phyloP scores from a whole-genome alignment of 2,797 vertebrate species.

The Artibeus lituratus region DNA sequence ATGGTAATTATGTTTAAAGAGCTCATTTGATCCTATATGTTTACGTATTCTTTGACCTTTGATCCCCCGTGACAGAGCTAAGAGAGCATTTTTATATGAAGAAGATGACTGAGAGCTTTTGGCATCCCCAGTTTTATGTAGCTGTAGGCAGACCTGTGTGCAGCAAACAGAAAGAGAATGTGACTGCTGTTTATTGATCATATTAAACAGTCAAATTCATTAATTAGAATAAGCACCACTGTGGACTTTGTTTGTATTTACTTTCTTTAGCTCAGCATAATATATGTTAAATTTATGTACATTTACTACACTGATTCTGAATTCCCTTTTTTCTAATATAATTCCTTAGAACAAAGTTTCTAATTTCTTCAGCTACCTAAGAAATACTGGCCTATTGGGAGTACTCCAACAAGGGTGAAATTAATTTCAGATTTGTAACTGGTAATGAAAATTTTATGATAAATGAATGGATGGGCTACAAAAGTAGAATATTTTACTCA shows the following conservation, averaged over 20 bases:
- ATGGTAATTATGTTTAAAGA: neutral
- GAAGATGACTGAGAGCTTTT: neutral
- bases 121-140: neutral
- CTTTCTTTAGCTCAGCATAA: neutral
- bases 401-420: neutral
- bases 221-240: neutral
- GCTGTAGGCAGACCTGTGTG: neutral
- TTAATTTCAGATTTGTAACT: neutral
- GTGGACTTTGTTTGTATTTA: neutral
- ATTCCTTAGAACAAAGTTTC: neutral
- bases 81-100: neutral
- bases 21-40: neutral
- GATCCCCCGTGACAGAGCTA: neutral
- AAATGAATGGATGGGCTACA: neutral
- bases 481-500: neutral
- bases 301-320: neutral
- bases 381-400: neutral
- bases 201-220: neutral
- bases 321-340: neutral
- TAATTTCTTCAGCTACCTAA: neutral
- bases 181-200: neutral
- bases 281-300: neutral
- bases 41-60: neutral
- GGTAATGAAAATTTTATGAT: neutral
- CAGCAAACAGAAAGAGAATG: neutral